Evolutionary conservation across 1,140 invertebrate genomes (phyloP), one percentile per base, ranked within the genome.

Genomic region (Leptonema lineaticorne): DNA sequence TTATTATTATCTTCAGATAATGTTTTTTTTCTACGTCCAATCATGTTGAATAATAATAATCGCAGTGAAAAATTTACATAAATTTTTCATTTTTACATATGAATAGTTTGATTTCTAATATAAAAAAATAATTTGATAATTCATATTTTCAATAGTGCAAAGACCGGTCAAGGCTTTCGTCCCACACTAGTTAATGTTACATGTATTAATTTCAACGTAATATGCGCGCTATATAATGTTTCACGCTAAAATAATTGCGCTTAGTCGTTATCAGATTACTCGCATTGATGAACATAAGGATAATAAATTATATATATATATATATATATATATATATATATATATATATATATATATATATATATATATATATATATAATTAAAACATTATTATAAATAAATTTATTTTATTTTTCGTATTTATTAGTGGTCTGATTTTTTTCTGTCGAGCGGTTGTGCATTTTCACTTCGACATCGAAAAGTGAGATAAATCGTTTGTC

Each of bases 101-200:
- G n/a, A n/a, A n/a, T n/a, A n/a, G n/a, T n/a, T n/a, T n/a, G n/a
- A n/a, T n/a, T 41, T 41, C 11, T 41, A 41, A 2, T 11, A 16
- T 41, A 41, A 41, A 41, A 41, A 41, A 41, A 41, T 41, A 41
- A 41, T 41, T 41, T 14, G 11, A 16, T 11, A 26, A 53, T 11
- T 53, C 50, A 24, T 22, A 53, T 14, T 53, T 53, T 53, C 50
- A 53, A 53, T 24, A 24, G 50, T 53, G 50, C 50, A 53, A 53
- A 53, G 50, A 53, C 50, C 50, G 50, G 50, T 53, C 50, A 53
- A 53, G 50, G 50, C 22, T 53, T 2, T 53, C 50, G 50, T 53
- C 50, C 50, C 50, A 53, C 50, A 53, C 50, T 22, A 24, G 20
- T 53, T 20, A 53, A 53, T 24, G n/a, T 22, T 53, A 53, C 50